Evolutionary conservation across 2,113 vertebrate genomes (phyloP).

Genomic region (Brachirus orientalis): DNA sequence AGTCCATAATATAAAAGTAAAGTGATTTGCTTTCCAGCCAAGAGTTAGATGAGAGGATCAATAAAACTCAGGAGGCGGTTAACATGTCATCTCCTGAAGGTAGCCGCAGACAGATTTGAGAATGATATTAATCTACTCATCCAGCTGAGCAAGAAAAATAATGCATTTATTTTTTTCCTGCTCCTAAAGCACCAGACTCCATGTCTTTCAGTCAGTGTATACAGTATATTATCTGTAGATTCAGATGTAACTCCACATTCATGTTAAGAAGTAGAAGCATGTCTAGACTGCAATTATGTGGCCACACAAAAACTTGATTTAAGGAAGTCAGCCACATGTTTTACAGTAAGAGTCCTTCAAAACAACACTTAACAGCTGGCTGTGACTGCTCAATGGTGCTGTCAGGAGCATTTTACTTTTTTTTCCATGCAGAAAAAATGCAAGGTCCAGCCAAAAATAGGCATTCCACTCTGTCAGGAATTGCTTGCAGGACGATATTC

Average conservation of each 20-base stretch:
- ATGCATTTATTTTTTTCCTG: background rate
- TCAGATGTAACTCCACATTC: conserved; percentile 49
- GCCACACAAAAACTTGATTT: conserved; percentile 72
- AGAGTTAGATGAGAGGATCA: background rate
- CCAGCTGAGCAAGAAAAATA: background rate
- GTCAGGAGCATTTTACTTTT: conserved; percentile 34
- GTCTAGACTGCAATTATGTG: conserved; percentile 76
- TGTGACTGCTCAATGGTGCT: conserved; percentile 45
- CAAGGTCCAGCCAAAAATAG: conserved; percentile 68
- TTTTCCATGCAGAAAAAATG: conserved; percentile 62
- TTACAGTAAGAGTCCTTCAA: conserved; percentile 55
- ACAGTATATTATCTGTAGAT: conserved; percentile 34
- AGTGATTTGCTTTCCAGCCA: background rate
- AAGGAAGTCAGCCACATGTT: conserved; percentile 70
- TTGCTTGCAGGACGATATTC: conserved; percentile 66
- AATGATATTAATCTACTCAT: background rate
- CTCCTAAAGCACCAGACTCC: conserved; percentile 39
- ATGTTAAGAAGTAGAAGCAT: conserved; percentile 53
- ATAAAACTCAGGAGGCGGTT: background rate
- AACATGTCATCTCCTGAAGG: background rate
- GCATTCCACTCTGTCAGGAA: conserved; percentile 59
- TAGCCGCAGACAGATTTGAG: no score
- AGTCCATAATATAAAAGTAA: background rate
- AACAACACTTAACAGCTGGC: conserved; percentile 65
- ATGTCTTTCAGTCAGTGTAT: conserved; percentile 26